Evolutionary conservation across 2,113 vertebrate species (phyloP), one percentile per base, ranked within the genome.

Genomic region (Sinocyclocheilus grahami): DNA sequence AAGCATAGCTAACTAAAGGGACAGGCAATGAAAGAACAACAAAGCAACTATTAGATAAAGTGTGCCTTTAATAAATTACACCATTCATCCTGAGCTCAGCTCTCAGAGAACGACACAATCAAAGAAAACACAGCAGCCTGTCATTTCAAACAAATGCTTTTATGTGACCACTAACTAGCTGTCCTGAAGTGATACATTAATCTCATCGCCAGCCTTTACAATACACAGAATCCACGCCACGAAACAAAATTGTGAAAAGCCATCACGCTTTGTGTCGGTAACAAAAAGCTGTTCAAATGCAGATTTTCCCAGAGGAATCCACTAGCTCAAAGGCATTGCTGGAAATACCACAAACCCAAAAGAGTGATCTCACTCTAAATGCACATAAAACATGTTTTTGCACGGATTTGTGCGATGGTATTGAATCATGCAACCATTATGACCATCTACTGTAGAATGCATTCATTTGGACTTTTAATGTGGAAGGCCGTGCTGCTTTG

Each of bases 31-130:
- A 81, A 80, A 46, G 58, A 80, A 79, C 77, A 60, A 79, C 77
- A 78, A 69, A 77, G 62, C 22, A 65, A 63, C 6, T 22, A 58
- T 86, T 62, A 55, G 77, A 80, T 80, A 60, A 86, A 80, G 78
- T 51, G 18, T 72, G 77, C 24, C 77, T 71, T 86, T 78, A 86
- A 62, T 81, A 37, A 62, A 74, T 86, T n/a, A 81, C 27, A 6
- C 18, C 67, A 55, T 30, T 58, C 27, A 78, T 69, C 69, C 65
- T 27, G 65, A 24, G 9, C 63, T 55, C 62, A 46, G 33, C 62
- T 71, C 30, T n/a, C 63, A 58, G 5, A 42, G 60, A 74, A 46
- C 5, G 11, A n/a, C 20, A 48, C 42, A 58, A 69, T 69, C 53
- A 58, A 79, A 60, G 27, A 39, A 60, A 60, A 46, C 33, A 13